These are phyloP conservation scores for Drepanosiphum platanoidis DNA, from an alignment of 2,888 invertebrate species.

Conservation along the genomic window DNA sequence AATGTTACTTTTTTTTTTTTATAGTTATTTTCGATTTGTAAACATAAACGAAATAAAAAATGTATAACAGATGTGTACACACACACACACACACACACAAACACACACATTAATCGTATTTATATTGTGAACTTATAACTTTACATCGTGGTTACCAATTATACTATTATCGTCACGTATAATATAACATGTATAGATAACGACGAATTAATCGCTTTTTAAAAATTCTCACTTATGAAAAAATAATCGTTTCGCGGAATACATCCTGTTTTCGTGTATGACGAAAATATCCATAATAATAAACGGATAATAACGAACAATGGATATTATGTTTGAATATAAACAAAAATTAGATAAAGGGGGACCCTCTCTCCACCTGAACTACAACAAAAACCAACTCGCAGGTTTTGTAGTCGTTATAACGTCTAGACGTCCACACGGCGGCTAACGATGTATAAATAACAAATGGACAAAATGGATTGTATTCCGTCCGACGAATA, in stretches of 20 bases:
- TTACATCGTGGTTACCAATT: neutral
- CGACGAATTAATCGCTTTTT: conserved; percentile 8
- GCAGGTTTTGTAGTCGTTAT: neutral
- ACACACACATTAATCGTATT: neutral
- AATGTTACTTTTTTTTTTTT: neutral
- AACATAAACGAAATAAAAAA: conserved; percentile 14
- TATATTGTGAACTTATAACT: neutral
- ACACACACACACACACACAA: too few species aligned
- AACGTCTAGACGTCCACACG: neutral
- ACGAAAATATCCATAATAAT: conserved; percentile 3
- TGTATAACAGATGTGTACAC: neutral
- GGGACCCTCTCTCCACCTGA: neutral
- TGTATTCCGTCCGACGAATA: neutral
- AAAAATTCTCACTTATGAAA: neutral
- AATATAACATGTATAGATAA: conserved; percentile 14
- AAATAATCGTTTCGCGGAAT: conserved; percentile 29
- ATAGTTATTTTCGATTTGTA: conserved; percentile 1
- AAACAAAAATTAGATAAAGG: neutral
- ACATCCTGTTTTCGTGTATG: conserved; percentile 12
- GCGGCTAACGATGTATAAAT: neutral
- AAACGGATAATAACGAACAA: conserved; percentile 7
- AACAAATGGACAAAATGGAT: neutral
- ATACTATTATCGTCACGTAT: conserved; percentile 18
- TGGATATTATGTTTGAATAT: neutral
- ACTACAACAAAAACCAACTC: neutral